These are phyloP conservation scores for Scortum barcoo DNA, from an alignment of 2,113 vertebrate species.

Conservation along the genomic window DNA sequence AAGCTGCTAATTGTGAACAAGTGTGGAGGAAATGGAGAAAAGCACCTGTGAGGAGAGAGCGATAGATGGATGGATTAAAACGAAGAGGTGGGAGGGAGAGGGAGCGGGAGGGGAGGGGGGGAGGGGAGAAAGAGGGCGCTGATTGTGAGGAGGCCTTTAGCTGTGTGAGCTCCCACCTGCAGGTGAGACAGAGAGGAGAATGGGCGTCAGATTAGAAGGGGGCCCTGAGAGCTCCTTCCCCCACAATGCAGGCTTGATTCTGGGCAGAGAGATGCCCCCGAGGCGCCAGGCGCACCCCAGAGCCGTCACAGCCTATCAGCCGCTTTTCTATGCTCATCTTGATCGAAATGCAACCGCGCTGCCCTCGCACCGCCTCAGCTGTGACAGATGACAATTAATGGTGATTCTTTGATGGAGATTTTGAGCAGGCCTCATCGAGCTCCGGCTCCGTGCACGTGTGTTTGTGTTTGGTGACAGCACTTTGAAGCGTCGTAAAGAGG, in stretches of 20 bases:
- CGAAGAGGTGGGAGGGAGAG: constrained; percentile 25
- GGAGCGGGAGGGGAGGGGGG: constrained; percentile 1
- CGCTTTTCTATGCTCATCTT: constrained; percentile 42
- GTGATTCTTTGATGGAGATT: constrained; percentile 78
- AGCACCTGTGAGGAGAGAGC: constrained; percentile 71
- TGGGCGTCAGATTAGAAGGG: constrained; percentile 81
- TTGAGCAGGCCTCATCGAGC: constrained; percentile 69
- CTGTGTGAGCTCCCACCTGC: constrained; percentile 78
- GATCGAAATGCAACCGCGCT: constrained; percentile 49
- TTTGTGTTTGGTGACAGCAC: constrained; percentile 67
- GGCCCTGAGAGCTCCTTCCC: constrained; percentile 75
- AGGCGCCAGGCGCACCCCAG: constrained; percentile 69
- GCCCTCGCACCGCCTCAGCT: constrained; percentile 60
- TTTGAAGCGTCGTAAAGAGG: constrained; percentile 75
- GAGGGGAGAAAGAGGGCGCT: constrained; percentile 23
- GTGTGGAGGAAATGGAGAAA: constrained; percentile 24
- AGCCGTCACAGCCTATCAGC: constrained; percentile 76
- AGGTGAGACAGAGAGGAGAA: constrained; percentile 78
- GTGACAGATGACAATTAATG: constrained; percentile 80
- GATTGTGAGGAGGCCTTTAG: constrained; percentile 68
- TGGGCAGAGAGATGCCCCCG: constrained; percentile 66
- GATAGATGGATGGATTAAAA: constrained; percentile 66
- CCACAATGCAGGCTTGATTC: constrained; percentile 81
- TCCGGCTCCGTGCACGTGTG: constrained; percentile 28
- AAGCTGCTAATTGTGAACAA: constrained; percentile 71